Evolutionary conservation across 2,113 vertebrate genomes (phyloP).

Genomic region (Balaeniceps rex): DNA sequence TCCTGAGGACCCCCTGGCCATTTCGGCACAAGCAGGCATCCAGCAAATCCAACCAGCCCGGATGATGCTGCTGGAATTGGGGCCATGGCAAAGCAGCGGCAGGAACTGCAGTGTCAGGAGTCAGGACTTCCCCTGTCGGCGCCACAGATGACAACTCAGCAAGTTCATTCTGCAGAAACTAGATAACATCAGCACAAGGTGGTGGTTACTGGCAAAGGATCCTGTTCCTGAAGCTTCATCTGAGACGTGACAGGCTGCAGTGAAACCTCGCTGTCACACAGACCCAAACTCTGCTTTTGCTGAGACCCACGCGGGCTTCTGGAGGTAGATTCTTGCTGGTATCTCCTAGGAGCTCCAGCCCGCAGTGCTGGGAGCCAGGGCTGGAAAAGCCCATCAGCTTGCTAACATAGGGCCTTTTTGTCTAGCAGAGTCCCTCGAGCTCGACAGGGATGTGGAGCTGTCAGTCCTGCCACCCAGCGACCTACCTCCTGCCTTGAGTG

Average conservation of each 20-base stretch:
- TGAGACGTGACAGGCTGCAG: conserved; percentile 28
- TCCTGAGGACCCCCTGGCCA: background rate
- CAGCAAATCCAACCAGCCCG: background rate
- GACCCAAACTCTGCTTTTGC: background rate
- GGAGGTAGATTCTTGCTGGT: background rate
- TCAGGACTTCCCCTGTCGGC: conserved; percentile 70
- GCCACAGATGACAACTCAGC: conserved; percentile 51
- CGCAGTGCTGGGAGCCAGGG: accelerated
- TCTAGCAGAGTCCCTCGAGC: background rate
- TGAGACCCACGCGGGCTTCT: background rate
- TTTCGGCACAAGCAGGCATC: background rate
- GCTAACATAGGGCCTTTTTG: background rate
- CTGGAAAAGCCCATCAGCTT: background rate
- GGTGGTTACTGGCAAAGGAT: conserved; percentile 68
- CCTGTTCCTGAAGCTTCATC: conserved; percentile 57
- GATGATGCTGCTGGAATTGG: background rate
- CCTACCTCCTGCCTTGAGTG: background rate
- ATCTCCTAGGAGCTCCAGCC: background rate
- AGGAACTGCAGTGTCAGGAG: conserved; percentile 51
- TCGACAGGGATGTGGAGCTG: background rate
- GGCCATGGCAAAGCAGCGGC: background rate
- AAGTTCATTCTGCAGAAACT: conserved; percentile 75
- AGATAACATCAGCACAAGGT: conserved; percentile 73
- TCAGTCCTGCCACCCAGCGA: background rate
- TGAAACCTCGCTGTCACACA: background rate